A percentile compares a stretch with the other conserved stretches of the same genome.
Conservation (phyloP, 2,888 invertebrate genomes). For the Meiosimyza platycephala region DNA sequence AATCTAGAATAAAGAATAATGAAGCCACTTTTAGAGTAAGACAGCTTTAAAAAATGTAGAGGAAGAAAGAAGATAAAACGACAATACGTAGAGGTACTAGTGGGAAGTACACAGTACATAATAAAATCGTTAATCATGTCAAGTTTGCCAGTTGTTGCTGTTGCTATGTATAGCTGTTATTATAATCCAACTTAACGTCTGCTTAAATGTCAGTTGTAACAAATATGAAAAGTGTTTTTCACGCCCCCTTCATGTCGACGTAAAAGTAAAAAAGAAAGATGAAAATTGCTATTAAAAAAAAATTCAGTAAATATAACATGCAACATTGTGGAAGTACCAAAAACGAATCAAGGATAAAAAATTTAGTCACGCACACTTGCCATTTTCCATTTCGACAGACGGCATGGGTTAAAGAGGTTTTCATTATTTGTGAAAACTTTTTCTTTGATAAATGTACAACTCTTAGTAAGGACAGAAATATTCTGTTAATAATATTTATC, state of each 20-base stretch:
- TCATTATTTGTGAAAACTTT: no score
- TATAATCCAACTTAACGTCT: constrained; percentile 31
- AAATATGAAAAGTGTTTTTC: constrained; percentile 38
- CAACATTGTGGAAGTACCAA: constrained; percentile 32
- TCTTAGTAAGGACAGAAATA: no score
- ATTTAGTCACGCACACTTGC: constrained; percentile 48
- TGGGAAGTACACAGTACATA: constrained; percentile 43
- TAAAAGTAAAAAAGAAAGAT: constrained; percentile 27
- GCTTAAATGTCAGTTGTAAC: constrained; percentile 35
- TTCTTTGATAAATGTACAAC: no score
- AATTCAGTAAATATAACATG: constrained; percentile 31
- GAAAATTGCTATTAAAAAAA: constrained; percentile 21
- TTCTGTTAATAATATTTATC: no score
- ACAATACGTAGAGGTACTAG: neutral
- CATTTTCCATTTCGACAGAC: constrained; percentile 30
- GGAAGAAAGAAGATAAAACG: neutral
- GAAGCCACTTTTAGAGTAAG: constrained; percentile 30
- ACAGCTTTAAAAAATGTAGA: neutral
- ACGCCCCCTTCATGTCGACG: constrained; percentile 6
- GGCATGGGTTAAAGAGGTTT: no score
- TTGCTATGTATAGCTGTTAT: constrained; percentile 6
- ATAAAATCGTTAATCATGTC: constrained; percentile 55
- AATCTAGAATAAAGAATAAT: constrained; percentile 51
- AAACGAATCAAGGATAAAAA: constrained; percentile 8
- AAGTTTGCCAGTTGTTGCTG: constrained; percentile 23